These are phyloP conservation scores for Mellilla xanthometata DNA, from an alignment of 2,888 invertebrate species.

Conservation along the genomic window DNA sequence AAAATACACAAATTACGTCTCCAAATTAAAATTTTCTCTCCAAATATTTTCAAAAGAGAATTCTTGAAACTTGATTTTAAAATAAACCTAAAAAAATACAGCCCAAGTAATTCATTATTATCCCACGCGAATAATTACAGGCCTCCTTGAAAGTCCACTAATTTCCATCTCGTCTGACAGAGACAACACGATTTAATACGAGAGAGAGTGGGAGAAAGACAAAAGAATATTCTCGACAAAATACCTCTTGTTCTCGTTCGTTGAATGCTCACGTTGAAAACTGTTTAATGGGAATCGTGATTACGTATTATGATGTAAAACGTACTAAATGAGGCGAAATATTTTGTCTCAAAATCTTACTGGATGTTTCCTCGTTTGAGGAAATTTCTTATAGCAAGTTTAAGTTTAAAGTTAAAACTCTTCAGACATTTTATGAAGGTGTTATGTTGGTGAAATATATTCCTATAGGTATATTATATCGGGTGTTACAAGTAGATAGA, in stretches of 20 bases:
- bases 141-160: conserved; percentile 9
- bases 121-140: conserved; percentile 23
- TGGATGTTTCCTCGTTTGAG: too few species aligned
- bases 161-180: conserved; percentile 18
- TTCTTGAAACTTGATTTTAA: conserved; percentile 8
- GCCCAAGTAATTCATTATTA: conserved; percentile 22
- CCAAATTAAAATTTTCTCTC: conserved; percentile 5
- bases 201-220: conserved; percentile 1
- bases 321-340: too few species aligned
- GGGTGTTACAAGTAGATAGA: too few species aligned
- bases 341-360: too few species aligned
- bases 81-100: conserved; percentile 18
- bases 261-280: not conserved
- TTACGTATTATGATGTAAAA: not conserved
- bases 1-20: conserved; percentile 2
- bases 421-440: too few species aligned
- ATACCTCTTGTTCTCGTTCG: conserved; percentile 6
- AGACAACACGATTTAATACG: not conserved
- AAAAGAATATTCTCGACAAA: conserved; percentile 8
- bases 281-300: conserved; percentile 2
- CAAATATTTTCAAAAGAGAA: not conserved
- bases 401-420: too few species aligned
- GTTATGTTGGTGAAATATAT: too few species aligned
- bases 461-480: too few species aligned
- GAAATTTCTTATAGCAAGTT: too few species aligned